Evolutionary conservation across 2,797 vertebrate species (phyloP).

Genomic region (Luscinia luscinia): DNA sequence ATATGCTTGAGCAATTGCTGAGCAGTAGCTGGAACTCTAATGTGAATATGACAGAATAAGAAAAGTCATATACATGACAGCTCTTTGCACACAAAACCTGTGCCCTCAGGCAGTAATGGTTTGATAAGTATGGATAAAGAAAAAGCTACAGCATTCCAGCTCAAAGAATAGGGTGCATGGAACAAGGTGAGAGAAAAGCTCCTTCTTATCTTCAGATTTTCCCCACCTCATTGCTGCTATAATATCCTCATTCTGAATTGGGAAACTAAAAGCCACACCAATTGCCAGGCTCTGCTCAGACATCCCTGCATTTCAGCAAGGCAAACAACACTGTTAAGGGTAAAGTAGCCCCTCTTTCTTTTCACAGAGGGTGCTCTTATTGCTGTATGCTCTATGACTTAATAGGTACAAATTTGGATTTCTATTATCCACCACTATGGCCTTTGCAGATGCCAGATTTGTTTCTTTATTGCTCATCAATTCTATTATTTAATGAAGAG

Average conservation of each 20-base stretch:
- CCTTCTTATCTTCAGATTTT: neutral
- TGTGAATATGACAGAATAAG: neutral
- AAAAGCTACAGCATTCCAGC: neutral
- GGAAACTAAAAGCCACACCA: neutral
- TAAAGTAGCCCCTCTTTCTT: neutral
- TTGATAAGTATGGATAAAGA: neutral
- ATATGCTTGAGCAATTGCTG: neutral
- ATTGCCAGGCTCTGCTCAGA: neutral
- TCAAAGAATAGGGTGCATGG: neutral
- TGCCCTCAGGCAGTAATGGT: neutral
- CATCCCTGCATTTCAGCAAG: neutral
- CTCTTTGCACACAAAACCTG: neutral
- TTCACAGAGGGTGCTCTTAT: neutral
- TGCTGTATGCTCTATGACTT: neutral
- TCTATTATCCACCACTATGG: neutral
- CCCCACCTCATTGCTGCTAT: neutral
- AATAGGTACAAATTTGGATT: neutral
- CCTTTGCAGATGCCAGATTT: neutral
- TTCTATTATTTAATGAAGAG: slow-evolving; percentile 1
- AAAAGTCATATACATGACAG: neutral
- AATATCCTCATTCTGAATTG: neutral
- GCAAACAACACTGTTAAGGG: neutral
- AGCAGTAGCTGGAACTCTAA: neutral
- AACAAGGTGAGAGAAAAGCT: neutral
- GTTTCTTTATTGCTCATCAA: slow-evolving; percentile 25